phyloP scores from a whole-genome alignment of 2,113 vertebrate species.

The Gallinago media region DNA sequence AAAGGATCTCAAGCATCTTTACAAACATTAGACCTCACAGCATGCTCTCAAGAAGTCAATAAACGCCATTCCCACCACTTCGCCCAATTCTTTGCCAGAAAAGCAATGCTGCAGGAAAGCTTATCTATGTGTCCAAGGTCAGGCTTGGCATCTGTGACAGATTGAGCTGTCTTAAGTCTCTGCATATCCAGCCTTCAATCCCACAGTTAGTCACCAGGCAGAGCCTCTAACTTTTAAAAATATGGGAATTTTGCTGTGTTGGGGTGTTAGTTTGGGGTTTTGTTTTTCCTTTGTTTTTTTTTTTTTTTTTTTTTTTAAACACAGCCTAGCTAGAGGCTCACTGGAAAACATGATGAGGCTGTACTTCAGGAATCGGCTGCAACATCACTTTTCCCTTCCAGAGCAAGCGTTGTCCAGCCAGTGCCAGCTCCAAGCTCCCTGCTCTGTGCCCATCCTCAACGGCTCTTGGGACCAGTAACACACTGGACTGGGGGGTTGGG shows the following conservation, averaged over 20 bases:
- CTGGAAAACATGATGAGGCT: not conserved
- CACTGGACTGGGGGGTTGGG: fast-evolving
- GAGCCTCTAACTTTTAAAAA: not conserved
- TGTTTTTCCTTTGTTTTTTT: not conserved
- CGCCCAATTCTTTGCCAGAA: not conserved
- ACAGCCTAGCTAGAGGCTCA: not conserved
- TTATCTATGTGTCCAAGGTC: not conserved
- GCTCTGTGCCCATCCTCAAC: not conserved
- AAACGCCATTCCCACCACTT: not conserved
- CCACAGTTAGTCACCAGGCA: not conserved
- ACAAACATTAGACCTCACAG: not conserved
- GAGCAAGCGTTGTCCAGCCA: not conserved
- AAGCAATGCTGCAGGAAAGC: not conserved
- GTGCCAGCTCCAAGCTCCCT: not conserved
- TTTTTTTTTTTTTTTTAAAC: not conserved
- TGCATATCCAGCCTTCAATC: not conserved
- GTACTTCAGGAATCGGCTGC: not conserved
- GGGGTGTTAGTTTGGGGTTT: not conserved
- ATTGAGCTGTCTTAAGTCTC: not conserved
- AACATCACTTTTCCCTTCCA: not conserved
- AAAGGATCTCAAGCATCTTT: not conserved
- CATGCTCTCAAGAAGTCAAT: fast-evolving
- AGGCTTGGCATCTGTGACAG: slow-evolving; percentile 3
- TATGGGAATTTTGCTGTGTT: not conserved
- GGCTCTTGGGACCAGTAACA: not conserved